Conservation (phyloP, 2,797 vertebrate genomes). For the Peromyscus nudipes region DNA sequence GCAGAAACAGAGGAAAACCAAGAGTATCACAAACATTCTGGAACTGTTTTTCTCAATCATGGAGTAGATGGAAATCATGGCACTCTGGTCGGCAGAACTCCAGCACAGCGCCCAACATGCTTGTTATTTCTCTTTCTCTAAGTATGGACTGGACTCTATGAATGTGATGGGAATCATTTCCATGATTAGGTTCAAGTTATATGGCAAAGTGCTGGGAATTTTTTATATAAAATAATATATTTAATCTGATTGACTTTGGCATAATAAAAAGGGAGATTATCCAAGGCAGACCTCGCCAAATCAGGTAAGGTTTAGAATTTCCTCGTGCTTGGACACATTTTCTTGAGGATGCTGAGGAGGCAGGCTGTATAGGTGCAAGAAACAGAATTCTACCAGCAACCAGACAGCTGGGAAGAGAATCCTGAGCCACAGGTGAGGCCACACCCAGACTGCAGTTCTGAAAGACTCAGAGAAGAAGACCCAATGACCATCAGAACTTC, state of each 20-base stretch:
- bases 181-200: neutral
- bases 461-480: neutral
- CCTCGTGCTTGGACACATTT: neutral
- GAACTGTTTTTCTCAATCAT: neutral
- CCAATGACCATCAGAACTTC: neutral
- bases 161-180: neutral
- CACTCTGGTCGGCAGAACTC: neutral
- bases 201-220: neutral
- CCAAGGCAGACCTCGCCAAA: neutral
- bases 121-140: neutral
- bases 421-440: neutral
- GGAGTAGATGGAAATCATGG: neutral
- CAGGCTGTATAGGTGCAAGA: neutral
- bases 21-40: neutral
- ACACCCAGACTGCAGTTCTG: neutral
- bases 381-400: neutral
- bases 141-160: neutral
- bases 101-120: neutral
- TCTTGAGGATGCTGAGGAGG: neutral
- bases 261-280: neutral
- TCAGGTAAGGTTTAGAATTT: neutral
- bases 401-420: neutral
- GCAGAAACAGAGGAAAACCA: neutral
- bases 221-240: neutral
- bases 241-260: neutral